Base-by-base conservation (phyloP, 1,140 invertebrate species). In the Oppia nitens region DNA sequence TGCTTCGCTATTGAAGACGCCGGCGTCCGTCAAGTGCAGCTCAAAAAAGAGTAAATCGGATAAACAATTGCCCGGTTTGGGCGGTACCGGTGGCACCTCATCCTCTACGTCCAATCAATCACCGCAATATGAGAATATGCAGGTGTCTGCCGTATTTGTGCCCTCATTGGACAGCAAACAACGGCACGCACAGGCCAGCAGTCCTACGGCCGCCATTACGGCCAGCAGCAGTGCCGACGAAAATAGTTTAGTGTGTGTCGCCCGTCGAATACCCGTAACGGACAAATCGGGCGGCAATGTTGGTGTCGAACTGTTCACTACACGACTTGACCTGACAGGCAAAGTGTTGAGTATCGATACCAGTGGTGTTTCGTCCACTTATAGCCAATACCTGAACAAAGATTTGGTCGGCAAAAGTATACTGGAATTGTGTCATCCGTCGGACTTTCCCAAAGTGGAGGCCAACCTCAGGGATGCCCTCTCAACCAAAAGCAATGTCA, bases 241-340 rank as follows among this genome's bases (percentile, higher is more conserved):
- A 68, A 77, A 76, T 60, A 79, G 79, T 70, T 73, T 86, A 61
- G 78, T 89, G 73, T 90, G 86, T 75, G 81, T 87, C 47, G 83
- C 82, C 69, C 76, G 87, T 67, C 77, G 88, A 68, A 83, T 91
- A 65, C 81, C 85, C 62, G 77, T 81, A 62, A 83, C 81, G 68
- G 88, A 94, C 70, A 85, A 88, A 68, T 79, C 81, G 64, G 75
- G 17, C 20, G 53, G 50, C 45, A 45, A 48, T 26, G 32, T 69
- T 68, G 66, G 68, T 71, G 76, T 87, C 64, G 85, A 91, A 72
- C 86, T 91, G 71, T 91, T 95, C 73, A 87, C 87, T 66, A 87
- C 92, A 68, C 87, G 87, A 76, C 77, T 94, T 68, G 87, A 93
- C 73, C 76, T 79, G 59, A 78, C 80, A 66, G 87, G 86, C 57